A percentile compares a stretch with the other conserved stretches of the same genome.
These are phyloP conservation scores for Macrocentrus cingulum DNA, from an alignment of 1,140 invertebrate genomes.

Conservation along the genomic window DNA sequence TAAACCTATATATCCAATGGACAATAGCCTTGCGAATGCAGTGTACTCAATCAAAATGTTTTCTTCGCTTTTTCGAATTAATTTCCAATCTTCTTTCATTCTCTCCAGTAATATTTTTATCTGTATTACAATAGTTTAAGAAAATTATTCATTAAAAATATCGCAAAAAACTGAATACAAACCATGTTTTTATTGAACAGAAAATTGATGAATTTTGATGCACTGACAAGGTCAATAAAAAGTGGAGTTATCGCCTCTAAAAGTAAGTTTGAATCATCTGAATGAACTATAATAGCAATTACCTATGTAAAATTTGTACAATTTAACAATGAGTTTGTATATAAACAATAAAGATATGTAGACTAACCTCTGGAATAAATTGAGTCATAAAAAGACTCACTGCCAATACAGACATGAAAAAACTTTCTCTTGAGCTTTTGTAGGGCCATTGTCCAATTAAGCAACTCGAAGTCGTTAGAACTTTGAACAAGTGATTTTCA, in stretches of 20 bases:
- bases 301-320: background rate
- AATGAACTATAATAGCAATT: slow-evolving; percentile 5
- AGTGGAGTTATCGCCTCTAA: slow-evolving; percentile 10
- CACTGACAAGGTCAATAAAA: background rate
- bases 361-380: slow-evolving; percentile 10
- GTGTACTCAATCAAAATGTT: slow-evolving; percentile 20
- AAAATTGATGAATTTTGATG: slow-evolving; percentile 1
- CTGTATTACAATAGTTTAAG: background rate
- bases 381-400: background rate
- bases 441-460: slow-evolving; percentile 22
- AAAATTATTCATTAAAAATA: background rate
- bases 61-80: background rate
- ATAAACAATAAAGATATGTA: too few relatives aligned
- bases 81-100: slow-evolving; percentile 16
- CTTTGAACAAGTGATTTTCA: slow-evolving; percentile 14
- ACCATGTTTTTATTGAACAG: slow-evolving; percentile 15
- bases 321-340: background rate
- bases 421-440: background rate
- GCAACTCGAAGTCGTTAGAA: slow-evolving; percentile 4
- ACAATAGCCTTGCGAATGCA: slow-evolving; percentile 4
- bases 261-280: slow-evolving; percentile 10
- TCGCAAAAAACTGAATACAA: slow-evolving; percentile 3
- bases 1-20: slow-evolving; percentile 19
- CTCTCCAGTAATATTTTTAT: slow-evolving; percentile 11
- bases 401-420: background rate